Base-by-base conservation (phyloP, 23 tunicate genomes). In the Trididemnum nubilum region DNA sequence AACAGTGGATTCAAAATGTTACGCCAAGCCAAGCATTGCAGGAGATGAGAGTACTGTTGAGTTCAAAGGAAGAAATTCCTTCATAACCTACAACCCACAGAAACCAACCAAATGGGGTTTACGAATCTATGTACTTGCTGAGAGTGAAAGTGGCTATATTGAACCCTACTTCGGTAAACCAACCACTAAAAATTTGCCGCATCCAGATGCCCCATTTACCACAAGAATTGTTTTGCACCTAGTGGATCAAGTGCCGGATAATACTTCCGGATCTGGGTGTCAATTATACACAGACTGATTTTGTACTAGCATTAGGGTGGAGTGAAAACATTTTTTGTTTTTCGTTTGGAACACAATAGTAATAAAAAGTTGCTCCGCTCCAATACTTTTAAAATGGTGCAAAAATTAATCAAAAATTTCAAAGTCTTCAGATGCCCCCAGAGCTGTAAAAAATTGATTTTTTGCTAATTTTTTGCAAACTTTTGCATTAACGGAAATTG, bases 101-200 rank as follows among this genome's bases (percentile, higher is more conserved):
- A 81, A 81, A 36, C 85, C 85, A 9, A 81, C 74, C 22, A 81
- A 81, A 37, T 81, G 85, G 85, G 85, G 85, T 7, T 27, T 81
- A 22, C 75, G 85, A 1, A 34, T 81, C 24, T 64, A 52, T 54
- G 81, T 77, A 23, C 67, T 77, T 7, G 52, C 67, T 2, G 81
- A 77, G 22, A 27, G 66, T 52, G 81, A 52, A 27, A 52, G 9
- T 77, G 81, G 81, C 2, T 77, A 77, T 31, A 77, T 77, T 12
- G 81, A 77, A 77, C 81, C 81, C 36, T 77, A 77, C 40, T 54
- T 77, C 36, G 81, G 81, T 2, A 25, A 54, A 26, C 37, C 83
- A 39, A 64, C 73, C 22, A 64, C 83, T 24, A 54, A 34, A 18
- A 27, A 9, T 26, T 36, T 65, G 34, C 61, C 64, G n/a, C 4